Percentiles rank a stretch among this genome's conserved stretches.
These are phyloP conservation scores for Cephalopterus ornatus DNA, from an alignment of 2,113 vertebrate genomes.

Conservation along the genomic window DNA sequence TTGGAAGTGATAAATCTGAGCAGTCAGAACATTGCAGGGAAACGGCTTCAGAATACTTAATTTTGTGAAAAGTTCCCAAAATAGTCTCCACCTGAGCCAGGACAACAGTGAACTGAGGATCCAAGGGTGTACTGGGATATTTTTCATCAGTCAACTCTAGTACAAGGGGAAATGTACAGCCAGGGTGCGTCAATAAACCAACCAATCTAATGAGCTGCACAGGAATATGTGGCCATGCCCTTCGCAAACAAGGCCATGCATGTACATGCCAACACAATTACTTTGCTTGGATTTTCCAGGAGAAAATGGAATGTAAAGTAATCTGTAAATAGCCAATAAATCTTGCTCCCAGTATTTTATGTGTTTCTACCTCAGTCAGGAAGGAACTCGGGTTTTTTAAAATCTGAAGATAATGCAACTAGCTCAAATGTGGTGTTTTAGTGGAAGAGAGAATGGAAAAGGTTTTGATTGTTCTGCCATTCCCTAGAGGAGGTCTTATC, in stretches of 20 bases:
- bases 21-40: not conserved
- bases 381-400: slow-evolving; percentile 25
- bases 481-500: slow-evolving; percentile 27
- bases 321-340: slow-evolving; percentile 57
- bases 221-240: not conserved
- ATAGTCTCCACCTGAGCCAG: not conserved
- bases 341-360: slow-evolving; percentile 33
- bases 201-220: not conserved
- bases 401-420: not conserved
- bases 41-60: not conserved
- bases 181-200: not conserved
- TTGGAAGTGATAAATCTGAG: not conserved
- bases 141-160: not conserved
- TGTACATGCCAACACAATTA: slow-evolving; percentile 24
- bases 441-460: slow-evolving; percentile 22
- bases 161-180: not conserved
- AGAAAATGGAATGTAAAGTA: slow-evolving; percentile 48
- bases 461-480: slow-evolving; percentile 25
- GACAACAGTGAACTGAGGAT: not conserved
- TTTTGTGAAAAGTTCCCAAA: not conserved
- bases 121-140: not conserved
- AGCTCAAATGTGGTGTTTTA: not conserved
- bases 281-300: slow-evolving; percentile 34
- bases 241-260: slow-evolving; percentile 24
- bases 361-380: slow-evolving; percentile 37